Conservation (phyloP, 2,888 invertebrate genomes). For the Epirrita christyi region DNA sequence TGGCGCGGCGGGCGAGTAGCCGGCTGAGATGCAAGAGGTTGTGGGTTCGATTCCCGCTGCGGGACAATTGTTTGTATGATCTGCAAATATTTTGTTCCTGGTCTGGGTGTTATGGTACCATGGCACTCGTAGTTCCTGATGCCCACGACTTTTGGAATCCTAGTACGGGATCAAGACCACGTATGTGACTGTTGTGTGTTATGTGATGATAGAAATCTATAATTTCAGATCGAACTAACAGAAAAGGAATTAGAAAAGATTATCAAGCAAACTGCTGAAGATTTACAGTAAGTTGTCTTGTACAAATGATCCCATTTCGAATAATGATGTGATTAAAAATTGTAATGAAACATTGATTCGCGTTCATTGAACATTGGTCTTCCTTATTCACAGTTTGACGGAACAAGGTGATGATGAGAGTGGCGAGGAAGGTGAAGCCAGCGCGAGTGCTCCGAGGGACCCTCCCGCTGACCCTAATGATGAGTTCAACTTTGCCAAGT, state of each 20-base stretch:
- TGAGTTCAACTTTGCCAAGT: constrained; percentile 90
- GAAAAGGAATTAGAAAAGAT: constrained; percentile 90
- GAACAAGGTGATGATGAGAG: constrained; percentile 75
- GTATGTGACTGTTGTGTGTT: too few relatives aligned
- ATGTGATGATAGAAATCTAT: background rate
- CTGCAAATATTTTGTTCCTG: too few relatives aligned
- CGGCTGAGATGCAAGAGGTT: too few relatives aligned
- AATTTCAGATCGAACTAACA: constrained; percentile 88
- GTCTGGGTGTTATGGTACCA: too few relatives aligned
- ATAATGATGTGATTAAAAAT: background rate
- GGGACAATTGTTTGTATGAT: too few relatives aligned
- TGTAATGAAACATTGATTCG: background rate
- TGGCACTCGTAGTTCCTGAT: too few relatives aligned
- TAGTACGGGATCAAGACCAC: too few relatives aligned
- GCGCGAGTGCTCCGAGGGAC: constrained; percentile 47
- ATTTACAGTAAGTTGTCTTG: constrained; percentile 82
- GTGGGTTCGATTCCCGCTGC: too few relatives aligned
- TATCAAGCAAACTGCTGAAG: constrained; percentile 89
- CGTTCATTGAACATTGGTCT: too few relatives aligned
- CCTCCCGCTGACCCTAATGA: constrained; percentile 81
- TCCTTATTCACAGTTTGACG: constrained; percentile 53
- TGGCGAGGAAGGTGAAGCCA: constrained; percentile 66
- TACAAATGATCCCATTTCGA: background rate
- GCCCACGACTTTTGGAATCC: too few relatives aligned
- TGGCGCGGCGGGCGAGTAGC: too few relatives aligned